A percentile compares a stretch with the other conserved stretches of the same genome.
Evolutionary conservation across 2,797 vertebrate species (phyloP).

Genomic region (Anolis apletophallus): DNA sequence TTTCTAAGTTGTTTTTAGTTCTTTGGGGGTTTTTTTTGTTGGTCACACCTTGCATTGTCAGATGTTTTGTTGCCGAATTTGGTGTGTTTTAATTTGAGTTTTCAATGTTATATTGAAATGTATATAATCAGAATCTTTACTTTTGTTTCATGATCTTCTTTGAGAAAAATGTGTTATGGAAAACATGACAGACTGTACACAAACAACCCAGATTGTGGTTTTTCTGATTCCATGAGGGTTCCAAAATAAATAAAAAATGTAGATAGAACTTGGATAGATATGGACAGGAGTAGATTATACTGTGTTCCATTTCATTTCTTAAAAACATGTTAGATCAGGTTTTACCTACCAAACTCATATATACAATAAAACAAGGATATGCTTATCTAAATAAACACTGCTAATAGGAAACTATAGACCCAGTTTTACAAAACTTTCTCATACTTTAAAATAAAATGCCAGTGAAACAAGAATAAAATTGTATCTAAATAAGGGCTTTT

Average conservation of each 20-base stretch:
- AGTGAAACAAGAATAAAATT: slow-evolving; percentile 12
- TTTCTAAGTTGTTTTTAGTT: too few relatives aligned
- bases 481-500: slow-evolving; percentile 39
- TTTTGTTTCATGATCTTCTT: too few relatives aligned
- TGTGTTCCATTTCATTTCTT: background rate
- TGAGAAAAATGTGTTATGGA: too few relatives aligned
- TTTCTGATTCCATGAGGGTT: background rate
- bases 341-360: background rate
- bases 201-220: too few relatives aligned
- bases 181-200: too few relatives aligned
- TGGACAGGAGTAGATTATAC: background rate
- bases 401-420: background rate
- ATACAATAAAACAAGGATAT: background rate
- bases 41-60: too few relatives aligned
- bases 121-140: too few relatives aligned
- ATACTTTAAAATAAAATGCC: background rate
- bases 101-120: too few relatives aligned
- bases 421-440: background rate
- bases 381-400: slow-evolving; percentile 1
- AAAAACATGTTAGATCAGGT: background rate
- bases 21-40: too few relatives aligned
- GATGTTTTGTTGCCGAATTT: too few relatives aligned
- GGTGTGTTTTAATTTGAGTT: background rate
- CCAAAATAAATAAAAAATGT: background rate
- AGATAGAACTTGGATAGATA: background rate